These are phyloP conservation scores for Nemapogon koenigi DNA, from an alignment of 2,888 invertebrate genomes.

Conservation along the genomic window DNA sequence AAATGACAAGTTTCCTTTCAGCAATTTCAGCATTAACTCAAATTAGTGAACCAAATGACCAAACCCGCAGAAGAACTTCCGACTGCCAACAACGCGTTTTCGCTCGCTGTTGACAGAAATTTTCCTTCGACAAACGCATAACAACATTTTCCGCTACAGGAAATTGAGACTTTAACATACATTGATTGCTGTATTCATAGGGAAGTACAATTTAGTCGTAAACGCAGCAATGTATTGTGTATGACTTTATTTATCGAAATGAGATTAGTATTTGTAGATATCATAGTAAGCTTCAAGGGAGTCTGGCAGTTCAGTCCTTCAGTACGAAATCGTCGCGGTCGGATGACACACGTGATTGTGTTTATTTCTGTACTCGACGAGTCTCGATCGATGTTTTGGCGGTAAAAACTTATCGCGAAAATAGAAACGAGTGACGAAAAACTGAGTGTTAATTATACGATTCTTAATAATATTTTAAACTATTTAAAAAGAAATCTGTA, in stretches of 20 bases:
- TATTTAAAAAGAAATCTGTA: too few relatives aligned
- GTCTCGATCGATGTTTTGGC: slow-evolving; percentile 8
- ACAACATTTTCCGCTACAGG: too few relatives aligned
- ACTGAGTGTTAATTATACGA: too few relatives aligned
- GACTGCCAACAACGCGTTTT: slow-evolving; percentile 17
- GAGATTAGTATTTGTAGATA: neutral
- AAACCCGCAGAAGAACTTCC: slow-evolving; percentile 25
- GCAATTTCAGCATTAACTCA: slow-evolving; percentile 31
- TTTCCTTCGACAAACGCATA: too few relatives aligned
- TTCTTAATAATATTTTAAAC: too few relatives aligned
- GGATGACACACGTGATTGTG: slow-evolving; percentile 6
- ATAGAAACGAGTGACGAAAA: too few relatives aligned
- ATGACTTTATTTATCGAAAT: neutral
- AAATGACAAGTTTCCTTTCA: slow-evolving; percentile 20
- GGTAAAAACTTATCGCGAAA: too few relatives aligned
- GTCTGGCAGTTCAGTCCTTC: slow-evolving; percentile 4
- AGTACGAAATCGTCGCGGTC: slow-evolving; percentile 2
- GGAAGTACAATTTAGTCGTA: neutral
- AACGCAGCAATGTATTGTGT: slow-evolving; percentile 1
- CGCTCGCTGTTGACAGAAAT: slow-evolving; percentile 6
- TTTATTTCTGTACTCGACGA: neutral
- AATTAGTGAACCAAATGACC: slow-evolving; percentile 42
- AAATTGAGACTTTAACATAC: too few relatives aligned
- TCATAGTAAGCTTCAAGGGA: slow-evolving; percentile 4
- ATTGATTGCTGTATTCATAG: slow-evolving; percentile 1